Conservation (phyloP, 2,888 invertebrate species). For the Tyria jacobaeae region DNA sequence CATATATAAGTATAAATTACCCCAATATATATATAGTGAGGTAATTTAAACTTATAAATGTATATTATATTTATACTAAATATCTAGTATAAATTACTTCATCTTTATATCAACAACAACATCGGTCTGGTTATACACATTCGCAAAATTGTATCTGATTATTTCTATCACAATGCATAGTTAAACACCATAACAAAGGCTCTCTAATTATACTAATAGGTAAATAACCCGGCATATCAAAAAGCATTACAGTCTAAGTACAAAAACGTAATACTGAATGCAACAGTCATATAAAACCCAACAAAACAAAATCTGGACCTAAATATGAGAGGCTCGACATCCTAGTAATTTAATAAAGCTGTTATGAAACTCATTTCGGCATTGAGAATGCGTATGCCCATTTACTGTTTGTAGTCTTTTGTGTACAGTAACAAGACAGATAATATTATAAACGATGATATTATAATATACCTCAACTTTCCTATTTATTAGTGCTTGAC, state of each 20-base stretch:
- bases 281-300: conserved; percentile 23
- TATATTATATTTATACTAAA: too few species aligned
- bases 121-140: too few species aligned
- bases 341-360: conserved; percentile 49
- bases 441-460: background rate
- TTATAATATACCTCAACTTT: background rate
- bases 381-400: conserved; percentile 38
- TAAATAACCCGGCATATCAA: background rate
- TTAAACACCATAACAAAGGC: background rate
- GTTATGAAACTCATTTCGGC: conserved; percentile 48
- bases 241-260: background rate
- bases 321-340: conserved; percentile 33
- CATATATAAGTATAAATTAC: too few species aligned
- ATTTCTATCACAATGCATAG: background rate
- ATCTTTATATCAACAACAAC: too few species aligned
- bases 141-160: background rate
- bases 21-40: too few species aligned
- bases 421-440: conserved; percentile 20
- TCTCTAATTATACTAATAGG: background rate
- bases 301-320: conserved; percentile 46
- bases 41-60: too few species aligned
- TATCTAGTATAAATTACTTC: too few species aligned
- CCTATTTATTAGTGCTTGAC: background rate
- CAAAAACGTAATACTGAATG: background rate
- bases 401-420: conserved; percentile 35